Evolutionary conservation across 2,888 invertebrate genomes (phyloP).

Genomic region (Pyrochroa serraticornis): DNA sequence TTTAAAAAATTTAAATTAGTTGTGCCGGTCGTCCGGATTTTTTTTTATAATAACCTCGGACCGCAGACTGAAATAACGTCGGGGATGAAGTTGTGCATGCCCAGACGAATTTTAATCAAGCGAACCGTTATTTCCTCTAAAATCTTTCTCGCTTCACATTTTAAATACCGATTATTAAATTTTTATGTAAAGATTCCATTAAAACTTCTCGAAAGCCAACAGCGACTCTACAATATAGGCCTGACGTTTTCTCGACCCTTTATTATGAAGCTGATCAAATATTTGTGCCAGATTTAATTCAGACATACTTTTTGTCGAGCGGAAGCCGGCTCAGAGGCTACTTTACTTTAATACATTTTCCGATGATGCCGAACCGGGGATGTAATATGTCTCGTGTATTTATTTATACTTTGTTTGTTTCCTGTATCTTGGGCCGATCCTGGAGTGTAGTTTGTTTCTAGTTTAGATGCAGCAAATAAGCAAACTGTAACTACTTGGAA

Average conservation of each 20-base stretch:
- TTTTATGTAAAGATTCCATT: conserved; percentile 26
- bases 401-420: conserved; percentile 26
- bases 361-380: conserved; percentile 3
- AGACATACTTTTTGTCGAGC: conserved; percentile 20
- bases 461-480: conserved; percentile 3
- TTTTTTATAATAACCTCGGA: too few species aligned
- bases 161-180: conserved; percentile 26
- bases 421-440: conserved; percentile 11
- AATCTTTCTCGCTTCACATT: conserved; percentile 40
- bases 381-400: conserved; percentile 21
- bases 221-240: conserved; percentile 19
- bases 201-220: conserved; percentile 21
- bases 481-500: conserved; percentile 20
- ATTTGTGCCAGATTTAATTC: conserved; percentile 29
- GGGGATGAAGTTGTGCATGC: too few species aligned
- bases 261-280: conserved; percentile 29
- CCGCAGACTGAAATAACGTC: too few species aligned
- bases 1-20: too few species aligned
- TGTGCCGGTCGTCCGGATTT: too few species aligned
- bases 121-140: conserved; percentile 34
- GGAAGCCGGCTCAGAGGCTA: conserved; percentile 5
- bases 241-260: conserved; percentile 23
- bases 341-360: conserved; percentile 19
- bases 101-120: conserved; percentile 59
- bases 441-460: background rate